phyloP scores from a whole-genome alignment of 2,888 invertebrate genomes.

The Rhynchonema sp. region DNA sequence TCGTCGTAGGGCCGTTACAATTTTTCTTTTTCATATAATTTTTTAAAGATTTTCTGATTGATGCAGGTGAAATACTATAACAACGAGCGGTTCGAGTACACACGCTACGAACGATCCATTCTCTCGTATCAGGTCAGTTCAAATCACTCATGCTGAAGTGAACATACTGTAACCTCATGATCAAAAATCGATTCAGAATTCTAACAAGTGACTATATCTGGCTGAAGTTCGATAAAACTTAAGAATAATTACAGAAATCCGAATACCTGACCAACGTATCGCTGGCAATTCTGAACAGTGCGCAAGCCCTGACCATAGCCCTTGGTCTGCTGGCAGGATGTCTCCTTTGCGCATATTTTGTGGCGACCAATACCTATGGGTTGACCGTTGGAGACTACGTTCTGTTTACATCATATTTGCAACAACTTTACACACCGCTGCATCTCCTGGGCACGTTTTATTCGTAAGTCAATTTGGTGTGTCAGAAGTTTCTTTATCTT shows the following conservation, averaged over 20 bases:
- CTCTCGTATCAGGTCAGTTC: slow-evolving; percentile 51
- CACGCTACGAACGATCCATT: slow-evolving; percentile 63
- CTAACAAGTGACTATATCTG: too few relatives aligned
- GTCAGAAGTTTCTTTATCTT: too few relatives aligned
- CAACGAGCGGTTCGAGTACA: slow-evolving; percentile 73
- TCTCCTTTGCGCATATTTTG: slow-evolving; percentile 66
- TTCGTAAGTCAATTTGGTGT: slow-evolving; percentile 48
- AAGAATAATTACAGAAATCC: slow-evolving; percentile 44
- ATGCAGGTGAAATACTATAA: slow-evolving; percentile 67
- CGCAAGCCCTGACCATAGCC: slow-evolving; percentile 75
- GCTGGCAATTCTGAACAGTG: slow-evolving; percentile 65
- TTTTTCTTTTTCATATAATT: neutral
- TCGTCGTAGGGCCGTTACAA: neutral
- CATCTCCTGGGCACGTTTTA: slow-evolving; percentile 98
- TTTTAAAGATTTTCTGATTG: too few relatives aligned
- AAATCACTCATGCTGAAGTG: neutral
- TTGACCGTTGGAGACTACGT: slow-evolving; percentile 87
- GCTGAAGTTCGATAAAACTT: too few relatives aligned
- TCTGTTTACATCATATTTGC: slow-evolving; percentile 76
- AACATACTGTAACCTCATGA: too few relatives aligned
- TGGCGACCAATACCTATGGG: slow-evolving; percentile 41
- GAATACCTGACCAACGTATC: slow-evolving; percentile 73
- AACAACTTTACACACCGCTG: slow-evolving; percentile 74
- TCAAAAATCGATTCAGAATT: too few relatives aligned
- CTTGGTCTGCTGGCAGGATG: slow-evolving; percentile 56